Conservation (phyloP, 2,113 vertebrate species). For the Apeltes quadracus region DNA sequence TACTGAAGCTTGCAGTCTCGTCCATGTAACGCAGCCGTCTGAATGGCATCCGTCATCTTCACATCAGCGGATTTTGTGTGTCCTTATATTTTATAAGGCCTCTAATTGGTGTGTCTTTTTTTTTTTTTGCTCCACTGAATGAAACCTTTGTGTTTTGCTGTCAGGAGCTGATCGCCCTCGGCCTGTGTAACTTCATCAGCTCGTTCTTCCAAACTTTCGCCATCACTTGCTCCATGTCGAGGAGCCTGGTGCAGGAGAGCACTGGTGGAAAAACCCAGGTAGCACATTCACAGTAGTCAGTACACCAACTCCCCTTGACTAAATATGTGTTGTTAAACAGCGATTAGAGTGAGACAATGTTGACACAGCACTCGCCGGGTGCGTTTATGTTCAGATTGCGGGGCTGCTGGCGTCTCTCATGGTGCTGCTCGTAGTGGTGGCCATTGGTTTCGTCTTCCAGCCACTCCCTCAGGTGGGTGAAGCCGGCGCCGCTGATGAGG, state of each 20-base stretch:
- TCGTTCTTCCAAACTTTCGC: slow-evolving; percentile 95
- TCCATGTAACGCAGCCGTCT: neutral
- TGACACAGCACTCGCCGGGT: neutral
- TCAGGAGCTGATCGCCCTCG: slow-evolving; percentile 94
- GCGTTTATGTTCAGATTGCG: slow-evolving; percentile 84
- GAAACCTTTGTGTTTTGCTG: neutral
- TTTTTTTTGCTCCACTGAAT: neutral
- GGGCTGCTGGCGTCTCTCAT: slow-evolving; percentile 89
- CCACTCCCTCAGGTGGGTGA: slow-evolving; percentile 90
- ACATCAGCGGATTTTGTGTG: neutral
- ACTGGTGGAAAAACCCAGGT: slow-evolving; percentile 96
- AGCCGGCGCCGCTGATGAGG: slow-evolving; percentile 6
- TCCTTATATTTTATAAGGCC: no score
- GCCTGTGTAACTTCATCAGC: slow-evolving; percentile 91
- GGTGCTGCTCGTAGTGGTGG: slow-evolving; percentile 92
- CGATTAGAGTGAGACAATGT: slow-evolving; percentile 1
- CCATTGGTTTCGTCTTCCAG: slow-evolving; percentile 93
- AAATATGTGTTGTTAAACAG: slow-evolving; percentile 36
- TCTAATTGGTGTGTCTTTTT: no score
- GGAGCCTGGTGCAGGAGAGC: slow-evolving; percentile 96
- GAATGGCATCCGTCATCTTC: neutral
- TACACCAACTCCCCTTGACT: neutral
- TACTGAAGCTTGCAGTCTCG: neutral
- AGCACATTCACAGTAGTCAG: neutral
- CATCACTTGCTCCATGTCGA: slow-evolving; percentile 93